These are phyloP conservation scores for Synanthedon vespiformis DNA, from an alignment of 2,888 invertebrate species.

Conservation along the genomic window DNA sequence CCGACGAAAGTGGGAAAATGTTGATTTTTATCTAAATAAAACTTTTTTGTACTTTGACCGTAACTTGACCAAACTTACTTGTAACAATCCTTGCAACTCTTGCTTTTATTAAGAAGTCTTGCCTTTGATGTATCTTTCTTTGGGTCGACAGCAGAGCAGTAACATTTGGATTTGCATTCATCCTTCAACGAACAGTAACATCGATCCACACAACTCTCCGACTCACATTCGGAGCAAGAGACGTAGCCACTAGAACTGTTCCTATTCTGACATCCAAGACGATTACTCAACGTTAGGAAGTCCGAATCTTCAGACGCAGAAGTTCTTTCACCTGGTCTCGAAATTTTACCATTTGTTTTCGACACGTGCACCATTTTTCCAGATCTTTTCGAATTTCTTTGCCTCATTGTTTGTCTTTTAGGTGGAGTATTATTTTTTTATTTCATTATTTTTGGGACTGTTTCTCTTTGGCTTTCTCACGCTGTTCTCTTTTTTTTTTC, in stretches of 20 bases:
- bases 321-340: conserved; percentile 70
- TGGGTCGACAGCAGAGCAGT: conserved; percentile 70
- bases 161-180: conserved; percentile 71
- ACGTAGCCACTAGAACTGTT: conserved; percentile 81
- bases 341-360: conserved; percentile 50
- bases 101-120: conserved; percentile 39
- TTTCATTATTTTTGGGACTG: too few relatives aligned
- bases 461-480: too few relatives aligned
- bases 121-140: conserved; percentile 47
- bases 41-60: background rate
- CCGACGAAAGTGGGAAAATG: conserved; percentile 58
- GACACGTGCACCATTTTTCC: conserved; percentile 52
- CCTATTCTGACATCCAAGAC: conserved; percentile 71
- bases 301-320: conserved; percentile 75
- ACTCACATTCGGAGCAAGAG: conserved; percentile 91
- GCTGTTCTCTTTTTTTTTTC: too few relatives aligned
- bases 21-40: conserved; percentile 8
- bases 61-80: conserved; percentile 36
- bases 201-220: conserved; percentile 86
- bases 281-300: conserved; percentile 67
- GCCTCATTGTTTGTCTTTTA: conserved; percentile 50
- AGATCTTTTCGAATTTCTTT: conserved; percentile 50
- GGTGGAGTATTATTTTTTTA: too few relatives aligned
- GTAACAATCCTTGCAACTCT: conserved; percentile 56
- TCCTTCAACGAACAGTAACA: conserved; percentile 85